Conservation (phyloP, 2,888 invertebrate genomes). For the Synergus japonicus region DNA sequence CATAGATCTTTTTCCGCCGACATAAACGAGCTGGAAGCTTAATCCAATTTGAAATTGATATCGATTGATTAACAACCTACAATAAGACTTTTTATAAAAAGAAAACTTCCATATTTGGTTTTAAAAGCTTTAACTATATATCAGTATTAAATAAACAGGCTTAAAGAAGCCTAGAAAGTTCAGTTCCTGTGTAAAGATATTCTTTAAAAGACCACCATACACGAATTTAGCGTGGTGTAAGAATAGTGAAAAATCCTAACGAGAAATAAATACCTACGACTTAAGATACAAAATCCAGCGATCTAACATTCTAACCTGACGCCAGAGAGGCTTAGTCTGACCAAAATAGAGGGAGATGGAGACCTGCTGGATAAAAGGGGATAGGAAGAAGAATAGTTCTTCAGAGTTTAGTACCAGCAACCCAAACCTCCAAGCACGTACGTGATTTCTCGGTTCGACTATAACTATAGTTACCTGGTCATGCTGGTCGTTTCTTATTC, state of each 20-base stretch:
- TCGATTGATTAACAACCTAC: background rate
- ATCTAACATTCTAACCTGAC: conserved; percentile 12
- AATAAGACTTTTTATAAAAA: background rate
- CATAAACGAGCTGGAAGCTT: background rate
- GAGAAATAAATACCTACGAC: conserved; percentile 21
- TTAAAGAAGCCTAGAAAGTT: background rate
- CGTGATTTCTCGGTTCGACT: conserved; percentile 34
- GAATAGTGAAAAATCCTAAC: conserved; percentile 21
- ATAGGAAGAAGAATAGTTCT: conserved; percentile 13
- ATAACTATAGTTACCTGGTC: conserved; percentile 40
- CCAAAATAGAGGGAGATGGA: conserved; percentile 21
- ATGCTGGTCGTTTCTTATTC: conserved; percentile 35
- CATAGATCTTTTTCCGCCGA: background rate
- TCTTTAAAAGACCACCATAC: background rate
- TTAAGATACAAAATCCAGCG: background rate
- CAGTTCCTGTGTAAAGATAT: background rate
- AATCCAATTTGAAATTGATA: background rate
- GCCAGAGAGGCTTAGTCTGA: conserved; percentile 20
- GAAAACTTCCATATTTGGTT: too few species aligned
- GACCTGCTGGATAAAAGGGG: conserved; percentile 4
- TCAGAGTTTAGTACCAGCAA: conserved; percentile 18
- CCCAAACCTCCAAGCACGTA: conserved; percentile 38
- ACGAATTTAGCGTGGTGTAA: background rate
- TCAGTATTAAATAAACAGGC: background rate
- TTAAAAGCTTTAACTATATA: too few species aligned